Evolutionary conservation across 2,113 vertebrate species (phyloP), one percentile per base, ranked within the genome.

Genomic region (Paratilapia polleni): DNA sequence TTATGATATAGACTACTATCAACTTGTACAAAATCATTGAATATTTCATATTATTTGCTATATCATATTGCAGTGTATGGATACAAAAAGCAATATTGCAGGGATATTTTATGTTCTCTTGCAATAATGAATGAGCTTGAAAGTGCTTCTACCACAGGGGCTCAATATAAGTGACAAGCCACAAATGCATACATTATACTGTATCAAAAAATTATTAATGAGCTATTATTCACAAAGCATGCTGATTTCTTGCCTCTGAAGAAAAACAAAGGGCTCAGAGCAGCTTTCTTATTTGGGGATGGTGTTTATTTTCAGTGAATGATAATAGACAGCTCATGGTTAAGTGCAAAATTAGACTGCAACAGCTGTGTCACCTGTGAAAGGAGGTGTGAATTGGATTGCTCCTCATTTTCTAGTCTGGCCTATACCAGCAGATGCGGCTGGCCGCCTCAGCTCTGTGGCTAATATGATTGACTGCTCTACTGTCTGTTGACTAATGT

Each of bases 381-480:
- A 77, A 41, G 58, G 62, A 91, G 74, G 92, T 86, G 89, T 84
- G 89, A 94, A 95, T 92, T 92, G 92, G 88, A 95, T 92, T 90
- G 89, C 89, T 90, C 77, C 84, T 91, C 78, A 85, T 88, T 81
- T 12, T 90, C 78, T 80, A 59, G 89, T 86, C 91, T 86, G 81
- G 77, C 57, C 74, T 82, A 80, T 49, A 54, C 79, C 49, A 17
- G 87, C 85, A 78, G 78, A 88, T 90, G 43, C 24, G 60, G 84
- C 58, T n/a, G 74, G 64, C 79, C 26, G 22, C 80, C 80, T 83
- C 73, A 74, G 88, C 77, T 87, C 80, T 80, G 22, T 76, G 73
- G 84, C 62, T 94, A 94, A 94, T 93, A 89, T 82, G 89, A 94
- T 93, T 91, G 91, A 94, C 92, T 90, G 89, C 90, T 88, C 87